Evolutionary conservation across 1,140 invertebrate species (phyloP).

Genomic region (Drosophila subobscura): DNA sequence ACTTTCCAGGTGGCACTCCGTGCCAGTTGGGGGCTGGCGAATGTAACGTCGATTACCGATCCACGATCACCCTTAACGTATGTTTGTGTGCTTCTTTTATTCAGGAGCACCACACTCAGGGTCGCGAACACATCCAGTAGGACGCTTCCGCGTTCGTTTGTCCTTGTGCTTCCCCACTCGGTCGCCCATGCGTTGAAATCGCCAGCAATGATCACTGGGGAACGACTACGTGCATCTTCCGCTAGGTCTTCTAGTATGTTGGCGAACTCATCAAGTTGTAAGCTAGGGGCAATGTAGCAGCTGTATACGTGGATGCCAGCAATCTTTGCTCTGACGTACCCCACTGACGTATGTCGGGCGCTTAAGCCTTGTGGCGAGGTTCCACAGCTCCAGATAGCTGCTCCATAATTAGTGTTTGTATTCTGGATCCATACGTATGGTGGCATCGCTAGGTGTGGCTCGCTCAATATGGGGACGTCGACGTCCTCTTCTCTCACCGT

Average conservation of each 20-base stretch:
- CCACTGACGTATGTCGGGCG: neutral
- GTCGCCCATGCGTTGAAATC: constrained; percentile 17
- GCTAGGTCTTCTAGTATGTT: neutral
- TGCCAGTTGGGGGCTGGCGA: too few relatives aligned
- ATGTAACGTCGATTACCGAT: too few relatives aligned
- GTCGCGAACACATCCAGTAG: too few relatives aligned
- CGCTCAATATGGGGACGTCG: too few relatives aligned
- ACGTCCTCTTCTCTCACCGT: too few relatives aligned
- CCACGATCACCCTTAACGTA: too few relatives aligned
- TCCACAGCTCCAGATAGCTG: neutral
- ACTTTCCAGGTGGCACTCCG: too few relatives aligned
- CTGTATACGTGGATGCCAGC: neutral
- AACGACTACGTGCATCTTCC: constrained; percentile 1
- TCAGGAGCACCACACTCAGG: too few relatives aligned
- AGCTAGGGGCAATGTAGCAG: constrained; percentile 10
- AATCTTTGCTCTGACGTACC: neutral
- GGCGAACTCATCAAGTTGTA: neutral
- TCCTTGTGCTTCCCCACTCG: constrained; percentile 11
- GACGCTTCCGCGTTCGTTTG: neutral
- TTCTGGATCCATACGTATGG: neutral
- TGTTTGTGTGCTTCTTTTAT: too few relatives aligned
- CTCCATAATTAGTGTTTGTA: neutral
- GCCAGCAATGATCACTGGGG: constrained; percentile 6
- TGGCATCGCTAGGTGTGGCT: neutral
- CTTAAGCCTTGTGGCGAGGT: neutral